These are phyloP conservation scores for Drosophila mulleri DNA, from an alignment of 2,888 invertebrate species.

Conservation along the genomic window DNA sequence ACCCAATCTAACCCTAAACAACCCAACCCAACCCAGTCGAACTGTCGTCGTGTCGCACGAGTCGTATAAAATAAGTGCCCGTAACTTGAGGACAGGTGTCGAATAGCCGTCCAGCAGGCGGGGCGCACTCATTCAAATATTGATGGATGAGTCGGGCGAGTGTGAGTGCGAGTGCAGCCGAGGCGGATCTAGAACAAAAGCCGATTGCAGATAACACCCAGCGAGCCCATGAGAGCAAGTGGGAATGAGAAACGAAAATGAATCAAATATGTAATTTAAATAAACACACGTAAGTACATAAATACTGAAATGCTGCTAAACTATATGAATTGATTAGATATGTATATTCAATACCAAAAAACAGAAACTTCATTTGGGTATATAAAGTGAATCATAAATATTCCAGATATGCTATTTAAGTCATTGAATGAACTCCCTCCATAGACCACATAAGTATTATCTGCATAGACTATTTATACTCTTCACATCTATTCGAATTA, in stretches of 20 bases:
- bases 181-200: conserved; percentile 9
- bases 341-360: too few relatives aligned
- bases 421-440: too few relatives aligned
- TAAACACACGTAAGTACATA: background rate
- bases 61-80: conserved; percentile 32
- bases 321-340: background rate
- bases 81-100: conserved; percentile 46
- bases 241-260: background rate
- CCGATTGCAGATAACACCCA: background rate
- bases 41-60: conserved; percentile 20
- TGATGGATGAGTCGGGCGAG: conserved; percentile 13
- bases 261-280: background rate
- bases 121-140: conserved; percentile 31
- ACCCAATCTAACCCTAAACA: background rate
- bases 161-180: background rate
- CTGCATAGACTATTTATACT: too few relatives aligned
- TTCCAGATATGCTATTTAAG: background rate
- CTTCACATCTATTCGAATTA: too few relatives aligned
- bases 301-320: background rate
- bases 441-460: too few relatives aligned
- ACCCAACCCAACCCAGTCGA: background rate
- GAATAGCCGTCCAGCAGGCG: conserved; percentile 21
- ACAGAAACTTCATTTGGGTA: background rate
- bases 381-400: background rate
- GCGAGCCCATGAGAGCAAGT: background rate